Percentiles rank a stretch among this genome's conserved stretches.
Conservation (phyloP, 2,888 invertebrate species). For the Proisotoma minuta region DNA sequence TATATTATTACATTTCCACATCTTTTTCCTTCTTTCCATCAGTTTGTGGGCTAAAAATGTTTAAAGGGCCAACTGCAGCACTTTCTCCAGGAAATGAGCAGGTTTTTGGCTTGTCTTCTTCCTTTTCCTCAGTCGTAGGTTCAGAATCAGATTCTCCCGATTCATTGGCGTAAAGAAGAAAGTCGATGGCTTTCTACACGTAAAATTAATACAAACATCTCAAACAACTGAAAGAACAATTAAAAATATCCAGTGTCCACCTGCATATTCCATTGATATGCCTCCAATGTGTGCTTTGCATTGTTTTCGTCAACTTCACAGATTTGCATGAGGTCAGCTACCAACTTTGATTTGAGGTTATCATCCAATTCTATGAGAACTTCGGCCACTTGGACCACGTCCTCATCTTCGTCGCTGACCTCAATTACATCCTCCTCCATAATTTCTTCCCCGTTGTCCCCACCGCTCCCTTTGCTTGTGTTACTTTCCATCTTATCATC, state of each 20-base stretch:
- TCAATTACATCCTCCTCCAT: not conserved
- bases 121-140: not conserved
- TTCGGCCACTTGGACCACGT: slow-evolving; percentile 10
- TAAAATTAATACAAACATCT: slow-evolving; percentile 24
- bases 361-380: slow-evolving; percentile 39
- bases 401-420: slow-evolving; percentile 3
- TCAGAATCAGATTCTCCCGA: not conserved
- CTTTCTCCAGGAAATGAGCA: slow-evolving; percentile 17
- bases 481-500: not conserved
- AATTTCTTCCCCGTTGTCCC: not conserved
- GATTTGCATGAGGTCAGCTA: slow-evolving; percentile 35
- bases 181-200: slow-evolving; percentile 10
- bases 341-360: slow-evolving; percentile 30
- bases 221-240: not conserved
- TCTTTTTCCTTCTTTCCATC: slow-evolving; percentile 29
- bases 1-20: slow-evolving; percentile 28
- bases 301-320: slow-evolving; percentile 31
- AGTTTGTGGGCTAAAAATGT: slow-evolving; percentile 24
- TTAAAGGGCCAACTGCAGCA: too few relatives aligned
- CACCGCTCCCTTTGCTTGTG: slow-evolving; percentile 1
- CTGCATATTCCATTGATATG: slow-evolving; percentile 46
- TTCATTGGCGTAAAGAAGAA: slow-evolving; percentile 11
- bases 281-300: slow-evolving; percentile 32
- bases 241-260: too few relatives aligned
- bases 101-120: slow-evolving; percentile 1